These are phyloP conservation scores for Bos javanicus DNA, from an alignment of 2,113 vertebrate genomes.

Conservation along the genomic window DNA sequence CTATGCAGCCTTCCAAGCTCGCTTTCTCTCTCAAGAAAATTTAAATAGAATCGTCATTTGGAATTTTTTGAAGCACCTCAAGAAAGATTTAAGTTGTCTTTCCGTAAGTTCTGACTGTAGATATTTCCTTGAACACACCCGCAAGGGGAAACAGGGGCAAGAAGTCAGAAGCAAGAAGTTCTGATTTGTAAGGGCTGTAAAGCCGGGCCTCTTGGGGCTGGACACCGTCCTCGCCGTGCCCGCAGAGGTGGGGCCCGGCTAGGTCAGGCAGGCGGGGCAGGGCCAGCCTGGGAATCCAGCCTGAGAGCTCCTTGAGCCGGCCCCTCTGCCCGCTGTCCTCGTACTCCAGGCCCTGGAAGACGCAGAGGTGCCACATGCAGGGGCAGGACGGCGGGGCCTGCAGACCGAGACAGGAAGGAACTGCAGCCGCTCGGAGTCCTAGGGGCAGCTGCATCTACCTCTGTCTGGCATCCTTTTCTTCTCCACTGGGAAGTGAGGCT, in stretches of 20 bases:
- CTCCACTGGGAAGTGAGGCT: background rate
- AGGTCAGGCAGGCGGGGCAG: background rate
- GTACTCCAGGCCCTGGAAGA: accelerated
- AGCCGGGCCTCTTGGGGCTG: background rate
- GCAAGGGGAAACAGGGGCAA: background rate
- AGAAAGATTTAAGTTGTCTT: background rate
- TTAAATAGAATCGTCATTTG: background rate
- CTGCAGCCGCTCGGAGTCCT: background rate
- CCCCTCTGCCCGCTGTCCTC: background rate
- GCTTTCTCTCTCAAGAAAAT: background rate
- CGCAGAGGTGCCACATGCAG: background rate
- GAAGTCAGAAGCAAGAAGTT: background rate
- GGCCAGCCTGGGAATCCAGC: background rate
- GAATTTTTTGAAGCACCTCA: background rate
- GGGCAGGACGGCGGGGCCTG: background rate
- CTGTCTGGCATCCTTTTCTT: background rate
- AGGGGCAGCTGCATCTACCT: background rate
- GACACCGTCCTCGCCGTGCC: background rate
- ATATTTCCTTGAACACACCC: background rate
- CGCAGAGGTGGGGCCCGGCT: background rate
- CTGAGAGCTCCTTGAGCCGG: background rate
- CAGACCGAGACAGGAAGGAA: accelerated
- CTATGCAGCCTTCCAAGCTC: background rate
- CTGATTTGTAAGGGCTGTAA: background rate
- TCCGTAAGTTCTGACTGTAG: background rate